These are phyloP conservation scores for Rhizoglyphus robini DNA, from an alignment of 1,140 invertebrate species.

Conservation along the genomic window DNA sequence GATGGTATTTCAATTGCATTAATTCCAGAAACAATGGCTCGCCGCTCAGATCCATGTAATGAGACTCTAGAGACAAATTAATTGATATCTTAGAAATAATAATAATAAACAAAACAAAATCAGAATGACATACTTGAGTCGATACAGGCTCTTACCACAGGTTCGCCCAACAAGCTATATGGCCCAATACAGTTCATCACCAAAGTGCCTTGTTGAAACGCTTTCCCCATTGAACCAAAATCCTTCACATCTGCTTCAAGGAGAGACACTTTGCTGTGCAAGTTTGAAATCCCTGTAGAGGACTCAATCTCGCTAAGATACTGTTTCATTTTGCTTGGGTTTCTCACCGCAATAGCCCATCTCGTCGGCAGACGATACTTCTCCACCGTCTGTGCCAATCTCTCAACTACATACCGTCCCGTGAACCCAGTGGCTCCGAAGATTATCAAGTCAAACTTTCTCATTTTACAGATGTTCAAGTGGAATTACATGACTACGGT, in stretches of 20 bases:
- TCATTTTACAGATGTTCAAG: too few relatives aligned
- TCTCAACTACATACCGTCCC: slow-evolving; percentile 48
- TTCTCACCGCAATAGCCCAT: slow-evolving; percentile 59
- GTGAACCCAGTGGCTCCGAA: slow-evolving; percentile 76
- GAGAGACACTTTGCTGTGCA: slow-evolving; percentile 45
- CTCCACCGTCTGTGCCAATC: slow-evolving; percentile 16
- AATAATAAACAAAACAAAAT: not conserved
- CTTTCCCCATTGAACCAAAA: slow-evolving; percentile 45
- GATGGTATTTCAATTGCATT: slow-evolving; percentile 65
- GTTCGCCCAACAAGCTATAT: slow-evolving; percentile 73
- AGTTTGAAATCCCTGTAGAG: slow-evolving; percentile 47
- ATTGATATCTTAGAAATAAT: not conserved
- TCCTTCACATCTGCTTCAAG: slow-evolving; percentile 64
- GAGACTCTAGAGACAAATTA: slow-evolving; percentile 39
- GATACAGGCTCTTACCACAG: slow-evolving; percentile 80
- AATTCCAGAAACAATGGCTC: slow-evolving; percentile 71
- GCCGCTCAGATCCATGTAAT: slow-evolving; percentile 80
- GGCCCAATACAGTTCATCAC: slow-evolving; percentile 65
- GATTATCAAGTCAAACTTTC: slow-evolving; percentile 50
- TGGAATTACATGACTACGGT: too few relatives aligned
- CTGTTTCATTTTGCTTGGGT: slow-evolving; percentile 51
- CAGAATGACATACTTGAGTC: slow-evolving; percentile 35
- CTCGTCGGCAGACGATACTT: slow-evolving; percentile 32
- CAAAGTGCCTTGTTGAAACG: slow-evolving; percentile 45
- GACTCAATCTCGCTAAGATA: slow-evolving; percentile 60